Conservation (phyloP, 2,888 invertebrate species). For the Tachina fera region DNA sequence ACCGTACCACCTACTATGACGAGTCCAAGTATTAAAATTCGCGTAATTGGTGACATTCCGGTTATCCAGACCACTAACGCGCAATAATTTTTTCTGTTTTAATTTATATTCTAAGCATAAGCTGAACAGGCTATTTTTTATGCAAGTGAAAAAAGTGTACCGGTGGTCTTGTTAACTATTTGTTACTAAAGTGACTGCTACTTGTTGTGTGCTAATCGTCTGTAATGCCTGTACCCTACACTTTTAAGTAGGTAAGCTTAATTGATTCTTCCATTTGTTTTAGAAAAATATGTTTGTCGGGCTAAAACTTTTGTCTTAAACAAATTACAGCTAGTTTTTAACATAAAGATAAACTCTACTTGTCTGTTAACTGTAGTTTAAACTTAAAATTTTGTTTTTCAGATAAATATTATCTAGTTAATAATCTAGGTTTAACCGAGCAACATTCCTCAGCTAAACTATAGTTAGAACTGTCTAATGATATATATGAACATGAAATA, state of each 20-base stretch:
- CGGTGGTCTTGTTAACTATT: conserved; percentile 56
- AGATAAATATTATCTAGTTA: too few relatives aligned
- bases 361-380: too few relatives aligned
- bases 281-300: too few relatives aligned
- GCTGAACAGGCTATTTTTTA: neutral
- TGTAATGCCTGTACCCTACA: conserved; percentile 12
- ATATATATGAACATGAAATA: too few relatives aligned
- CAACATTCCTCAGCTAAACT: too few relatives aligned
- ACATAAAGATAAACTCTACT: too few relatives aligned
- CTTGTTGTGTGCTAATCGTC: conserved; percentile 29
- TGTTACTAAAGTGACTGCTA: conserved; percentile 19
- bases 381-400: too few relatives aligned
- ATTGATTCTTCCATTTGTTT: neutral
- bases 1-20: conserved; percentile 76
- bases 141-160: neutral
- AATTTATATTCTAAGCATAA: neutral
- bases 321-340: too few relatives aligned
- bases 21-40: conserved; percentile 76
- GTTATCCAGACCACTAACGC: neutral
- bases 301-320: too few relatives aligned
- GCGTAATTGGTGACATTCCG: conserved; percentile 74
- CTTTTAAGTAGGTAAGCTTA: neutral
- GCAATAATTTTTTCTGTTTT: neutral
- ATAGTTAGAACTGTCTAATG: too few relatives aligned
- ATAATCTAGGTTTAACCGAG: too few relatives aligned